These are phyloP conservation scores for Metalampra italica DNA, from an alignment of 2,888 invertebrate genomes.

Conservation along the genomic window DNA sequence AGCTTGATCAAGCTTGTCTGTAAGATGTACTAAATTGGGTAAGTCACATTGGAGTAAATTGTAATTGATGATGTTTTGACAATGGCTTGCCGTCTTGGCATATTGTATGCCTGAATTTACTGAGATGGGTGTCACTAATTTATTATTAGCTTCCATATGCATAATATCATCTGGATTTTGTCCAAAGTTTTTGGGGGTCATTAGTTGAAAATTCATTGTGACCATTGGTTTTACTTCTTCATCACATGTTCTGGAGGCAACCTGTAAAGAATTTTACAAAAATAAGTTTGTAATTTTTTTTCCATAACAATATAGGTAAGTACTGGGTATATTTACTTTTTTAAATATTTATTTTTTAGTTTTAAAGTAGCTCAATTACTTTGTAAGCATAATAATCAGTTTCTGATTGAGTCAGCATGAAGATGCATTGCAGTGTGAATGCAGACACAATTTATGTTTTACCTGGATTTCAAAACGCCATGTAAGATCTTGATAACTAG, in stretches of 20 bases:
- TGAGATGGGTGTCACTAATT: conserved; percentile 22
- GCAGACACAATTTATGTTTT: conserved; percentile 1
- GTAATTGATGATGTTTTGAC: conserved; percentile 58
- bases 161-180: conserved; percentile 27
- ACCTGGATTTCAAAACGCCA: conserved; percentile 73
- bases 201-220: conserved; percentile 57
- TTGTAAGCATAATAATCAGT: too few species aligned
- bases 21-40: conserved; percentile 74
- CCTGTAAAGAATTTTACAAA: conserved; percentile 29
- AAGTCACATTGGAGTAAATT: conserved; percentile 74
- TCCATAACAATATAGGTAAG: background rate
- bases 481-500: conserved; percentile 57
- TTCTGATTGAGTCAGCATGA: too few species aligned
- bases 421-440: too few species aligned
- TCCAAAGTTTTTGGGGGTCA: conserved; percentile 51
- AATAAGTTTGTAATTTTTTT: background rate
- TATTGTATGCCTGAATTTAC: conserved; percentile 50
- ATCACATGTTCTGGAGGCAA: conserved; percentile 45
- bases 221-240: conserved; percentile 58
- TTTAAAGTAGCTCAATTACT: too few species aligned
- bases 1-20: conserved; percentile 75
- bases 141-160: conserved; percentile 11
- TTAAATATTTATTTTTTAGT: too few species aligned
- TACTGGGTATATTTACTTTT: too few species aligned
- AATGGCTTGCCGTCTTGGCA: conserved; percentile 63